Conservation (phyloP, 2,797 vertebrate genomes). For the Thalassophryne amazonica region DNA sequence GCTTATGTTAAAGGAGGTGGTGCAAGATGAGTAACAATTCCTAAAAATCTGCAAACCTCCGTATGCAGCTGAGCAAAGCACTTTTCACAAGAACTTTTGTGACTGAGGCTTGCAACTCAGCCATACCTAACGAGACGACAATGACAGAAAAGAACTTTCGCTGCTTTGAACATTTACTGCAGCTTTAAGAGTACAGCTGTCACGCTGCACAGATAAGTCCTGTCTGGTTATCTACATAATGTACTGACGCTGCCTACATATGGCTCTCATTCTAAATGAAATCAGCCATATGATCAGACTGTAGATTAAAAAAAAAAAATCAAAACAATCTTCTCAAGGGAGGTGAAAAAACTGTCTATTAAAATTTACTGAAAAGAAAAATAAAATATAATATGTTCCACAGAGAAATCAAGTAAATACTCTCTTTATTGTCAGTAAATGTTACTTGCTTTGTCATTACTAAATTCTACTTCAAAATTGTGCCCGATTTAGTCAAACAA, state of each 20-base stretch:
- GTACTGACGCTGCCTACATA: not conserved
- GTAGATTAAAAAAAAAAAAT: too few relatives aligned
- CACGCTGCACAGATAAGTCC: not conserved
- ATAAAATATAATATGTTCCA: too few relatives aligned
- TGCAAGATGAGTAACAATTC: conserved; percentile 4
- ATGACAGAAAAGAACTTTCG: not conserved
- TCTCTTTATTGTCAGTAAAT: too few relatives aligned
- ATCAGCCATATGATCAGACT: too few relatives aligned
- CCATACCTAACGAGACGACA: not conserved
- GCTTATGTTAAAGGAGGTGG: not conserved
- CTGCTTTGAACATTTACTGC: not conserved
- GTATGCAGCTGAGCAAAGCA: conserved; percentile 26
- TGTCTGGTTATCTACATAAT: not conserved
- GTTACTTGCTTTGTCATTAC: too few relatives aligned
- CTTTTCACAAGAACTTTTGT: conserved; percentile 8
- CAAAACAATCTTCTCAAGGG: too few relatives aligned
- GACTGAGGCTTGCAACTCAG: not conserved
- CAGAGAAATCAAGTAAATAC: too few relatives aligned
- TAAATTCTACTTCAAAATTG: too few relatives aligned
- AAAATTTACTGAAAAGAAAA: too few relatives aligned
- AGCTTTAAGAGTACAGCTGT: not conserved
- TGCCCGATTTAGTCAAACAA: too few relatives aligned
- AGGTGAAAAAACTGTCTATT: too few relatives aligned
- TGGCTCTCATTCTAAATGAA: too few relatives aligned
- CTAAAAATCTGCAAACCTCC: conserved; percentile 11